Percentiles rank a stretch among this genome's conserved stretches.
These are phyloP conservation scores for Zoroaster sp. DNA, from an alignment of 53 echinoderm and acorn worm genomes.

Conservation along the genomic window DNA sequence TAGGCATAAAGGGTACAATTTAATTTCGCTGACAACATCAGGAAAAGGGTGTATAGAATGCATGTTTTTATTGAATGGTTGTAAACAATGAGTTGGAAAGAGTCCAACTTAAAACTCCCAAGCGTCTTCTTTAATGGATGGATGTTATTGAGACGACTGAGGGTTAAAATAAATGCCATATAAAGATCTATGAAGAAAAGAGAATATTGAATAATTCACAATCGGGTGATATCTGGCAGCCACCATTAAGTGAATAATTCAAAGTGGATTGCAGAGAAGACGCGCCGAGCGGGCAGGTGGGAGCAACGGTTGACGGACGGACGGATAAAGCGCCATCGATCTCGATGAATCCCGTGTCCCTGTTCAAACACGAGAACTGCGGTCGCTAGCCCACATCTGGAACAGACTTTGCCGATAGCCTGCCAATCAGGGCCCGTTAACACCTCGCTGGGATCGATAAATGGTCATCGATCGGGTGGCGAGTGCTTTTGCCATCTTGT, in stretches of 20 bases:
- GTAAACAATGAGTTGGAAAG: background rate
- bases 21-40: background rate
- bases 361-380: slow-evolving; percentile 36
- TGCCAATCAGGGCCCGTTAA: slow-evolving; percentile 47
- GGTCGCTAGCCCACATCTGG: slow-evolving; percentile 19
- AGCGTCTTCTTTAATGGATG: background rate
- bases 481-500: slow-evolving; percentile 21
- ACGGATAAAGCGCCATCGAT: slow-evolving; percentile 30
- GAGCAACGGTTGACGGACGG: slow-evolving; percentile 32
- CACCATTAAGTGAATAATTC: slow-evolving; percentile 41
- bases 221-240: slow-evolving; percentile 41
- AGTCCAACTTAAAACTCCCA: background rate
- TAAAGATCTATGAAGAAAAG: slow-evolving; percentile 41
- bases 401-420: slow-evolving; percentile 36
- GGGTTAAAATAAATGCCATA: slow-evolving; percentile 23
- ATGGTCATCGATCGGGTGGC: background rate
- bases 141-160: background rate
- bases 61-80: background rate
- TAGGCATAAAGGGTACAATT: no score
- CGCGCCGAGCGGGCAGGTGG: background rate
- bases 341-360: slow-evolving; percentile 6
- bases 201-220: slow-evolving; percentile 57
- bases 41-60: background rate
- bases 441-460: slow-evolving; percentile 34
- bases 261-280: background rate